These are phyloP conservation scores for Myiagra hebetior DNA, from an alignment of 2,113 vertebrate genomes.

Conservation along the genomic window DNA sequence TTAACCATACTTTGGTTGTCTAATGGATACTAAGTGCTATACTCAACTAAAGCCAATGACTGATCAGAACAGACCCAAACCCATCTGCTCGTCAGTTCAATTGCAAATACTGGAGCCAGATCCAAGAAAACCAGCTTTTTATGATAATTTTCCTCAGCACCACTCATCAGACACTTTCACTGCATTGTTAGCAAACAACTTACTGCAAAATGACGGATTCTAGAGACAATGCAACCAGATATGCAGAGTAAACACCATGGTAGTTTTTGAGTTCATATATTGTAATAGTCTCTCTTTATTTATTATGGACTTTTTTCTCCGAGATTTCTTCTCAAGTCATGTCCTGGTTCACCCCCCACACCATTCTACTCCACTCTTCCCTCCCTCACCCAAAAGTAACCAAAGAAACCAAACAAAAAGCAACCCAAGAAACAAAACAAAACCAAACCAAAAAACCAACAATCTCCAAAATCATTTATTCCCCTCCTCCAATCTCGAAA, in stretches of 20 bases:
- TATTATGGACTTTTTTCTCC: slow-evolving; percentile 23
- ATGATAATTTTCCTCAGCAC: slow-evolving; percentile 26
- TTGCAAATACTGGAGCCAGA: slow-evolving; percentile 57
- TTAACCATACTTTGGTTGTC: slow-evolving; percentile 49
- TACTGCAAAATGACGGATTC: slow-evolving; percentile 70
- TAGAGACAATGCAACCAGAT: slow-evolving; percentile 79
- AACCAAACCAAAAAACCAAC: slow-evolving; percentile 43
- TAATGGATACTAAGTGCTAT: slow-evolving; percentile 31
- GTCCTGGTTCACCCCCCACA: slow-evolving; percentile 44
- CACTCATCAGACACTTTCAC: slow-evolving; percentile 46
- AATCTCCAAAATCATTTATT: slow-evolving; percentile 71
- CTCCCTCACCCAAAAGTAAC: slow-evolving; percentile 35
- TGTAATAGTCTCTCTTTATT: slow-evolving; percentile 75
- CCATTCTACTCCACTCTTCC: slow-evolving; percentile 14
- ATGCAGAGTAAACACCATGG: slow-evolving; percentile 75
- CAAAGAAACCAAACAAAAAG: slow-evolving; percentile 39
- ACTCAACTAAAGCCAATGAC: slow-evolving; percentile 45
- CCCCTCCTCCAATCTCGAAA: slow-evolving; percentile 76
- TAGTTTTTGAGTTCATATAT: slow-evolving; percentile 76
- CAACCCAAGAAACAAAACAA: slow-evolving; percentile 58
- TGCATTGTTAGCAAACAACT: slow-evolving; percentile 65
- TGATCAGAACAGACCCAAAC: slow-evolving; percentile 56
- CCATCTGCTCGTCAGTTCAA: slow-evolving; percentile 20
- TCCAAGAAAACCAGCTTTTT: slow-evolving; percentile 63
- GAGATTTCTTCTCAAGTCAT: slow-evolving; percentile 57